Evolutionary conservation across 2,113 vertebrate genomes (phyloP).

Genomic region (Nycticebus coucang): DNA sequence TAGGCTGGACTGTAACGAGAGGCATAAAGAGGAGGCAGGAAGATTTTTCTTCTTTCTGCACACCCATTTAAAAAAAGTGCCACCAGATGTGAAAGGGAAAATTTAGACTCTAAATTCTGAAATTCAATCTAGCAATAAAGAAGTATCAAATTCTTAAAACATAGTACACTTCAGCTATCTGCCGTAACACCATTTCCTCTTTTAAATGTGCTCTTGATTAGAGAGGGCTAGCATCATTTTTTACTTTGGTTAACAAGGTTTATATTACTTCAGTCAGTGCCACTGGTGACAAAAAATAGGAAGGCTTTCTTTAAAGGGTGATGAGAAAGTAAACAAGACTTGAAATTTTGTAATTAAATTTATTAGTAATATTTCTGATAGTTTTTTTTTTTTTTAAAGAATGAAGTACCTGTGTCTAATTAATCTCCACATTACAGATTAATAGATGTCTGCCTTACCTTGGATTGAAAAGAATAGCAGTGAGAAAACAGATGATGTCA

Average conservation of each 20-base stretch:
- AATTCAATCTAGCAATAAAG: conserved; percentile 65
- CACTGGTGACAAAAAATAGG: not conserved
- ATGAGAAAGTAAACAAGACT: conserved; percentile 4
- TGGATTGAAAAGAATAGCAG: not conserved
- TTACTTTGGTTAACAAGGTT: conserved; percentile 3
- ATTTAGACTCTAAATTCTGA: conserved; percentile 61
- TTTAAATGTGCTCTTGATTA: conserved; percentile 39
- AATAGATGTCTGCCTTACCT: not conserved
- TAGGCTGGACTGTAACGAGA: not conserved
- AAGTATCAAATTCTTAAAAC: conserved; percentile 32
- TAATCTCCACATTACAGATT: not conserved
- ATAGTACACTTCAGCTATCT: not conserved
- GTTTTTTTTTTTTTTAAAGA: conserved; percentile 3
- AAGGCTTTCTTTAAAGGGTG: not conserved
- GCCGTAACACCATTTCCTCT: not conserved
- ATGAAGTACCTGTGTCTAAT: not conserved
- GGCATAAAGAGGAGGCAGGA: not conserved
- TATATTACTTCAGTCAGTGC: conserved; percentile 1
- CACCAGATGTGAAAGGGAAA: conserved; percentile 69
- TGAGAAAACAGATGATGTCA: not conserved
- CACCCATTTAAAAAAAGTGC: conserved; percentile 51
- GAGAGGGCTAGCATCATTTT: not conserved
- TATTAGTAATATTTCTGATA: not conserved
- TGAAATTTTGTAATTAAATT: not conserved
- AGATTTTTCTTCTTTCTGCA: conserved; percentile 59